phyloP scores from a whole-genome alignment of 2,113 vertebrate species.

The Apodemus sylvaticus region DNA sequence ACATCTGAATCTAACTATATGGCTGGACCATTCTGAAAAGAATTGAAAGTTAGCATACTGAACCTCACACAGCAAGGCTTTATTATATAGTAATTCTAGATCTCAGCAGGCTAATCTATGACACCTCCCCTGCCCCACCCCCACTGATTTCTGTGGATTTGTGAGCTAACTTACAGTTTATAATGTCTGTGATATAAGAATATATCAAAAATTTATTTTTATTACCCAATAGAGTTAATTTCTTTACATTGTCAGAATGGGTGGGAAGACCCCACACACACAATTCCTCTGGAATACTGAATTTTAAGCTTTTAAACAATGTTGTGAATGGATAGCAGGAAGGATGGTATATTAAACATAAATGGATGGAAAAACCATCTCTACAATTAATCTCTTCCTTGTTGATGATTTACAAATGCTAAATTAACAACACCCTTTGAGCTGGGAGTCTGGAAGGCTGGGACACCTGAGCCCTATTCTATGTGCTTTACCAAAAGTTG shows the following conservation, averaged over 20 bases:
- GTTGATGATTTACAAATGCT: not conserved
- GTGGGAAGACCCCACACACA: not conserved
- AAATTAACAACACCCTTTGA: not conserved
- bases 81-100: not conserved
- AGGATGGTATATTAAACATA: not conserved
- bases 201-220: not conserved
- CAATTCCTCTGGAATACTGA: not conserved
- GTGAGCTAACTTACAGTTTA: not conserved
- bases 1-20: constrained; percentile 18
- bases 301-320: not conserved
- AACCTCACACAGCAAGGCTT: not conserved
- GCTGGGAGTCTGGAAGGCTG: not conserved
- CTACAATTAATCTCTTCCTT: not conserved
- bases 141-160: not conserved
- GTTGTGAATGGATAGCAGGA: not conserved
- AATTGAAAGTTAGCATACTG: not conserved
- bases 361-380: not conserved
- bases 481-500: not conserved
- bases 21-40: not conserved
- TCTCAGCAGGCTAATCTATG: not conserved
- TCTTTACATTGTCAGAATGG: not conserved
- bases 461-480: not conserved
- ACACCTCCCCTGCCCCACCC: no score
- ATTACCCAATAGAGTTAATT: not conserved
- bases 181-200: not conserved